Evolutionary conservation across 2,113 vertebrate species (phyloP).

Genomic region (Cygnus buccinator): DNA sequence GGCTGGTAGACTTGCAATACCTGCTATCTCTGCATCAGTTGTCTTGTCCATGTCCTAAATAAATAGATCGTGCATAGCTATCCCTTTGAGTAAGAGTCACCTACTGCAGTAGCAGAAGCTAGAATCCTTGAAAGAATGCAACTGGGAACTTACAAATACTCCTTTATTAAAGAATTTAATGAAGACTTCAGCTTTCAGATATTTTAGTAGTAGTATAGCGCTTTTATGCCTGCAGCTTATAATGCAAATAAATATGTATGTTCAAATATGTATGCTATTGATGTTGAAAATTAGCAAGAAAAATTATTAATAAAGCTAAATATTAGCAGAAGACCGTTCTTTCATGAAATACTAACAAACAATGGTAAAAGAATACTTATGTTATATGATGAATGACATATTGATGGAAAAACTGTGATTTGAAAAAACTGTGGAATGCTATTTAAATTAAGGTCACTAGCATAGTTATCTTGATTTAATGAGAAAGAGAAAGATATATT

Average conservation of each 20-base stretch:
- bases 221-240: neutral
- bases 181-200: neutral
- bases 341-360: neutral
- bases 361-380: neutral
- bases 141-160: neutral
- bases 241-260: neutral
- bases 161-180: neutral
- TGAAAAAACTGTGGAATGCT: neutral
- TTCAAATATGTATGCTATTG: neutral
- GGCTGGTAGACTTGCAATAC: neutral
- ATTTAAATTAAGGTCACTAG: neutral
- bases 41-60: neutral
- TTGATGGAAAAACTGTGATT: neutral
- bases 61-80: neutral
- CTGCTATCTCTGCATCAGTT: neutral
- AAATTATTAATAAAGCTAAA: neutral
- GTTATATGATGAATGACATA: neutral
- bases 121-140: neutral
- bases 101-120: neutral
- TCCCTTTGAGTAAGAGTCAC: neutral
- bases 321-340: neutral
- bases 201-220: neutral
- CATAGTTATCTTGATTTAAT: neutral
- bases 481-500: neutral
- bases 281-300: neutral